Evolutionary conservation across 2,113 vertebrate genomes (phyloP).

Genomic region (Siniperca knerii): DNA sequence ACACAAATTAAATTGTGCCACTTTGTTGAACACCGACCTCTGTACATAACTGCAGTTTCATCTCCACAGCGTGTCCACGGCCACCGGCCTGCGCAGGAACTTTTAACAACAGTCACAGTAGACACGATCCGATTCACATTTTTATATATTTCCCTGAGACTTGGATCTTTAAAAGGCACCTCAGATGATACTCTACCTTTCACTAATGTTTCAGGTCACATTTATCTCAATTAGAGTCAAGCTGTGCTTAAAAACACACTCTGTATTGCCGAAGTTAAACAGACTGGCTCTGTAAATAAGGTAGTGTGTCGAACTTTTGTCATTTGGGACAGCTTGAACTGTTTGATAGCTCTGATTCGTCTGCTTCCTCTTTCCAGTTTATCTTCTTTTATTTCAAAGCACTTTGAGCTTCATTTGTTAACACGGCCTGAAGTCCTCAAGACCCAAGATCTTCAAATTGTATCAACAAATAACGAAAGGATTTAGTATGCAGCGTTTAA

Average conservation of each 20-base stretch:
- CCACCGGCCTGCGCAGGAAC: neutral
- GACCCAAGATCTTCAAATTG: too few species aligned
- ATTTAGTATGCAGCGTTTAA: too few species aligned
- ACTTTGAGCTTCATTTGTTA: too few species aligned
- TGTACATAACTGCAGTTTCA: constrained; percentile 49
- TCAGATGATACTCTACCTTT: neutral
- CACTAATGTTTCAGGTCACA: neutral
- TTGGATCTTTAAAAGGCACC: neutral
- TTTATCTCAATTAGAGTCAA: neutral
- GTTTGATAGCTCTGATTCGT: neutral
- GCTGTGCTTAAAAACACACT: neutral
- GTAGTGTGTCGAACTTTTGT: neutral
- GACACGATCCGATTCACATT: neutral
- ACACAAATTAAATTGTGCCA: constrained; percentile 76
- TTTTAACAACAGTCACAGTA: neutral
- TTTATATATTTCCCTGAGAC: neutral
- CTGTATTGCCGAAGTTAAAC: neutral
- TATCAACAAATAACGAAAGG: too few species aligned
- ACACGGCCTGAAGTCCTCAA: too few species aligned
- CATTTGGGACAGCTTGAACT: neutral
- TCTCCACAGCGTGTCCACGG: constrained; percentile 15
- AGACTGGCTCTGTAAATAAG: neutral
- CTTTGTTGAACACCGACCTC: constrained; percentile 66
- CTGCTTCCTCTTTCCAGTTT: neutral
- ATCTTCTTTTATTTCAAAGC: neutral